phyloP scores from a whole-genome alignment of 2,113 vertebrate species.

The Pipra filicauda region DNA sequence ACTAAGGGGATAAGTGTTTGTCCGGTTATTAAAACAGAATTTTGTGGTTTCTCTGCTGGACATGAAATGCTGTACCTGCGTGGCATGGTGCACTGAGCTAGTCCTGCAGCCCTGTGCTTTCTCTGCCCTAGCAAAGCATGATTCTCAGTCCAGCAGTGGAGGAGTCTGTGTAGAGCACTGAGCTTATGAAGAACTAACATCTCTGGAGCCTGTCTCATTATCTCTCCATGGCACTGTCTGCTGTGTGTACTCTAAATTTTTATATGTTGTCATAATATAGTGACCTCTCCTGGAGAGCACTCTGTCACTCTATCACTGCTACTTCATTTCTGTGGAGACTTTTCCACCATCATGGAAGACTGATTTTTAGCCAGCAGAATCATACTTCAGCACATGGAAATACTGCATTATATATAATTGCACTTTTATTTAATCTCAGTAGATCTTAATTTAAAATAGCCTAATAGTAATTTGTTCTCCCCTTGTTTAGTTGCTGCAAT shows the following conservation, averaged over 20 bases:
- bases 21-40: not conserved
- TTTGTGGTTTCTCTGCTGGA: not conserved
- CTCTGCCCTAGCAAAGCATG: accelerated
- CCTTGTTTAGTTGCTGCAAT: not conserved
- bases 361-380: not conserved
- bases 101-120: not conserved
- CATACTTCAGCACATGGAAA: not conserved
- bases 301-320: not conserved
- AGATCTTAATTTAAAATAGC: not conserved
- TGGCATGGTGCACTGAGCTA: not conserved
- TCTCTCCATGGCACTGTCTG: not conserved
- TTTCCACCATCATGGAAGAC: not conserved
- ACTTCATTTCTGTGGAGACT: not conserved
- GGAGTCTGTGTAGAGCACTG: not conserved
- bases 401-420: not conserved
- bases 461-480: not conserved
- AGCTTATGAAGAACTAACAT: accelerated
- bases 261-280: not conserved
- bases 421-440: not conserved
- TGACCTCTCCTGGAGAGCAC: not conserved
- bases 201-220: not conserved
- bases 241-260: not conserved
- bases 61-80: accelerated
- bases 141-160: not conserved
- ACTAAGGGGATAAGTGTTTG: not conserved